phyloP scores from a whole-genome alignment of 1,140 invertebrate genomes.

The Goniozus legneri region DNA sequence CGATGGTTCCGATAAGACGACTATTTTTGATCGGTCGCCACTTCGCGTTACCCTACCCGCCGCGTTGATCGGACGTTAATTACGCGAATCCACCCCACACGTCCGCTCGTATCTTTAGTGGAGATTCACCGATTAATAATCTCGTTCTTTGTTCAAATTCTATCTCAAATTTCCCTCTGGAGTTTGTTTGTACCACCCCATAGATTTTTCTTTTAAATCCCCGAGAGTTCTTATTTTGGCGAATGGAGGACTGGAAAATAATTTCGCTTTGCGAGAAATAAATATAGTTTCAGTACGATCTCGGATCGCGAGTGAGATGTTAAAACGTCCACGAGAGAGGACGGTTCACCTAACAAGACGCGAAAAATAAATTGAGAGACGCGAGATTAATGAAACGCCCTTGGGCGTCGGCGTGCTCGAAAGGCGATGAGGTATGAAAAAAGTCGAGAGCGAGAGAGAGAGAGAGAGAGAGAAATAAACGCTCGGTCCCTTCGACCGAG shows the following conservation, averaged over 20 bases:
- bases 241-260: no score
- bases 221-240: no score
- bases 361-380: conserved; percentile 54
- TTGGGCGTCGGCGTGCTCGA: conserved; percentile 41
- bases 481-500: background rate
- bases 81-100: conserved; percentile 17
- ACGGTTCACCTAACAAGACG: conserved; percentile 47
- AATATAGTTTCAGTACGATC: no score
- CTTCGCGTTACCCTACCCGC: conserved; percentile 22
- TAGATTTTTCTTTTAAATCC: no score
- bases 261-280: no score
- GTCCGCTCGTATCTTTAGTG: no score
- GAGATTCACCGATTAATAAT: no score
- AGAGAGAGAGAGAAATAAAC: conserved; percentile 2
- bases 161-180: no score
- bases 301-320: conserved; percentile 35
- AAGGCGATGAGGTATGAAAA: conserved; percentile 42
- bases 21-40: conserved; percentile 40
- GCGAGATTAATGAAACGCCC: conserved; percentile 53
- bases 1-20: conserved; percentile 41
- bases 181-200: no score
- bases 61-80: conserved; percentile 28
- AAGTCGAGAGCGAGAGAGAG: conserved; percentile 18
- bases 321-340: conserved; percentile 32
- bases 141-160: no score